Percentiles rank a stretch among this genome's conserved stretches.
These are phyloP conservation scores for Toxotes jaculatrix DNA, from an alignment of 2,113 vertebrate genomes.

Conservation along the genomic window DNA sequence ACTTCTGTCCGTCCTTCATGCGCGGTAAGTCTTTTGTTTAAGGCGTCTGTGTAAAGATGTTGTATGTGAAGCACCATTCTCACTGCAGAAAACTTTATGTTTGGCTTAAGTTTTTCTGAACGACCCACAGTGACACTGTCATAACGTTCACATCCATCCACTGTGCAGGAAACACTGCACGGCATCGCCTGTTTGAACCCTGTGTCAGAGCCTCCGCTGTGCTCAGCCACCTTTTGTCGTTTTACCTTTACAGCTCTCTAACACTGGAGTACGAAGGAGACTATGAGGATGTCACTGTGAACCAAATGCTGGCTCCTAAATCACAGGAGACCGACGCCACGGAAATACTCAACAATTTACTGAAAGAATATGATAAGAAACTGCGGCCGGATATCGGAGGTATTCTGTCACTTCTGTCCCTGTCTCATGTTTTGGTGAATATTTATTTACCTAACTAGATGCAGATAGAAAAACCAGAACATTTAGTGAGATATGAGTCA, in stretches of 20 bases:
- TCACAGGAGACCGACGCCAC: constrained; percentile 92
- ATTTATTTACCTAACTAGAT: not conserved
- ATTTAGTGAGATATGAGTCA: not conserved
- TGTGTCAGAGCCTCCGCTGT: no score
- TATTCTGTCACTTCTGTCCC: constrained; percentile 61
- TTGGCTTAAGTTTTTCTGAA: constrained; percentile 6
- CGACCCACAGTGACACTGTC: not conserved
- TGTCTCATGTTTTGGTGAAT: not conserved
- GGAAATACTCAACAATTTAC: constrained; percentile 92
- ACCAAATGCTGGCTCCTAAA: constrained; percentile 92
- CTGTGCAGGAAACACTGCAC: not conserved
- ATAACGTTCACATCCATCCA: not conserved
- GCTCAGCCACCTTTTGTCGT: not conserved
- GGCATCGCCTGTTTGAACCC: no score
- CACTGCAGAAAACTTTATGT: constrained; percentile 29
- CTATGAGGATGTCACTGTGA: constrained; percentile 90
- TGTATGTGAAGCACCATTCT: not conserved
- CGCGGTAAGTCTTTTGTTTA: constrained; percentile 86
- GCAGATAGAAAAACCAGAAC: not conserved
- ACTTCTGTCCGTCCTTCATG: constrained; percentile 88
- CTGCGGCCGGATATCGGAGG: constrained; percentile 96
- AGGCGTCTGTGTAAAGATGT: no score
- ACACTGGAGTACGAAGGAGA: constrained; percentile 89
- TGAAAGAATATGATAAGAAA: constrained; percentile 96
- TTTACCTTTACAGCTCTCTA: constrained; percentile 82